These are phyloP conservation scores for Coptotermes formosanus DNA, from an alignment of 1,140 invertebrate species.

Conservation along the genomic window DNA sequence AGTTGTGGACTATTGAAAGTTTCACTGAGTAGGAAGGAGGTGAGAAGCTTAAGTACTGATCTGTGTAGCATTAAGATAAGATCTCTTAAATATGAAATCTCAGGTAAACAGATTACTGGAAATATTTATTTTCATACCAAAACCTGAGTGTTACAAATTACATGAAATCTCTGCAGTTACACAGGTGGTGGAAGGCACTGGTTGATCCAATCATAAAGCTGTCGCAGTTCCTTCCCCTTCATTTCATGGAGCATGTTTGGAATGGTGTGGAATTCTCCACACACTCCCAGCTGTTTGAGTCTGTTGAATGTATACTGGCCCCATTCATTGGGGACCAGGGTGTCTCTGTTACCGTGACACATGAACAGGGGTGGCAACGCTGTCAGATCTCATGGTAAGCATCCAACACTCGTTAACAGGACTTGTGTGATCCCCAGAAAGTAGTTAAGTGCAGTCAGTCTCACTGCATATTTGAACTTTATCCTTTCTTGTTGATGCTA, in stretches of 20 bases:
- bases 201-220: slow-evolving; percentile 53
- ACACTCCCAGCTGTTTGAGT: slow-evolving; percentile 50
- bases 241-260: slow-evolving; percentile 56
- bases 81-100: too few relatives aligned
- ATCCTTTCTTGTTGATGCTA: too few relatives aligned
- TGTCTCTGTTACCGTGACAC: slow-evolving; percentile 51
- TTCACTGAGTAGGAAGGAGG: too few relatives aligned
- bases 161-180: background rate
- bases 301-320: slow-evolving; percentile 51
- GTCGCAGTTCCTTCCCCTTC: slow-evolving; percentile 49
- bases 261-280: slow-evolving; percentile 51
- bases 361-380: slow-evolving; percentile 44
- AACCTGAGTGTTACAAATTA: too few relatives aligned
- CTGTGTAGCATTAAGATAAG: too few relatives aligned
- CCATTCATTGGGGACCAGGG: slow-evolving; percentile 55
- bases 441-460: too few relatives aligned
- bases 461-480: too few relatives aligned
- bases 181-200: background rate
- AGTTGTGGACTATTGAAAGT: too few relatives aligned
- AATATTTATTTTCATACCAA: too few relatives aligned
- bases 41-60: too few relatives aligned
- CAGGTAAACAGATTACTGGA: too few relatives aligned
- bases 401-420: slow-evolving; percentile 37
- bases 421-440: too few relatives aligned
- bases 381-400: background rate